Percentiles rank a stretch among this genome's conserved stretches.
These are phyloP conservation scores for Tenthredo distinguenda DNA, from an alignment of 2,888 invertebrate genomes.

Conservation along the genomic window DNA sequence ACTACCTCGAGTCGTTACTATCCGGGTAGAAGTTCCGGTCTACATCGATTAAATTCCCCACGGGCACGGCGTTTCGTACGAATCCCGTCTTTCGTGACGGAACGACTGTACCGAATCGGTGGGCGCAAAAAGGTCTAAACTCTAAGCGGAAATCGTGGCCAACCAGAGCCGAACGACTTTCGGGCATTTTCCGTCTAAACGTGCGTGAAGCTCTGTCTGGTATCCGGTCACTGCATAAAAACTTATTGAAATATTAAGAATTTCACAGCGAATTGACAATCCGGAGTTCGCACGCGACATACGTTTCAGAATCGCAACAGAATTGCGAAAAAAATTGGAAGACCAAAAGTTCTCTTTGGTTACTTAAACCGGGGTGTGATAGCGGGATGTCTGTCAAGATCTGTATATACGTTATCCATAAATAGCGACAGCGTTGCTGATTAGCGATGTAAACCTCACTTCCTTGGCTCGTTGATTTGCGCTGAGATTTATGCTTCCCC, in stretches of 20 bases:
- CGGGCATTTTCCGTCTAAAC: conserved; percentile 30
- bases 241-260: not conserved
- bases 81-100: conserved; percentile 24
- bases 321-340: not conserved
- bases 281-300: not conserved
- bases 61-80: conserved; percentile 25
- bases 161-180: conserved; percentile 32
- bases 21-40: conserved; percentile 40
- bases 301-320: not conserved
- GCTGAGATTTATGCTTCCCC: not conserved
- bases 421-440: conserved; percentile 15
- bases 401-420: not conserved
- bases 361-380: not conserved
- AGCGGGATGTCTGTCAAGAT: not conserved
- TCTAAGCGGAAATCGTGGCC: conserved; percentile 47
- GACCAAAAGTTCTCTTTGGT: not conserved
- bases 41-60: conserved; percentile 39
- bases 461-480: conserved; percentile 14
- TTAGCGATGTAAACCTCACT: conserved; percentile 23
- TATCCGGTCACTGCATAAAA: not conserved
- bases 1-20: not conserved
- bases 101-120: conserved; percentile 36
- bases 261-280: not conserved
- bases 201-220: conserved; percentile 25
- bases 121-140: conserved; percentile 21